Evolutionary conservation across 2,797 vertebrate species (phyloP).

Genomic region (Mormyrus proboscirostris): DNA sequence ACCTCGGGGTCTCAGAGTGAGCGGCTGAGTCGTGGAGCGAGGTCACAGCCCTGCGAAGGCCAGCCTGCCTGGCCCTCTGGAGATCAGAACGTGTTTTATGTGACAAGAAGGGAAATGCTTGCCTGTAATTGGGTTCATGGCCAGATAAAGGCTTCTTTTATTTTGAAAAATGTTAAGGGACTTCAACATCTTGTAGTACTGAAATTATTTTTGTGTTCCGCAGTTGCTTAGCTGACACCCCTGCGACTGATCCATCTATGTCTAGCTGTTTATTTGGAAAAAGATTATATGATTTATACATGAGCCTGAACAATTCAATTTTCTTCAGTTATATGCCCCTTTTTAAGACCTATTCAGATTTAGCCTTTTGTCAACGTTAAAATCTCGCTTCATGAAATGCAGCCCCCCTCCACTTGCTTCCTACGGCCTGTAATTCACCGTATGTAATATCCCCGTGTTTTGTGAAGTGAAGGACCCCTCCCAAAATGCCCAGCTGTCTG

Average conservation of each 20-base stretch:
- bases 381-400: background rate
- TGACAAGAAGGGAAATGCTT: slow-evolving; percentile 1
- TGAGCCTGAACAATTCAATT: background rate
- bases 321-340: background rate
- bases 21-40: background rate
- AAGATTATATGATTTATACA: background rate
- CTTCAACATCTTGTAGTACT: background rate
- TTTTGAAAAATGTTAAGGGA: background rate
- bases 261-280: background rate
- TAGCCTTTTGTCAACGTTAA: background rate
- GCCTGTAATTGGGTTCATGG: background rate
- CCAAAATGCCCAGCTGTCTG: background rate
- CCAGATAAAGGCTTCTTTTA: background rate
- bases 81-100: background rate
- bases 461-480: background rate
- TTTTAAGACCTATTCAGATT: background rate
- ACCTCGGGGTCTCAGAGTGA: background rate
- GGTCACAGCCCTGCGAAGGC: background rate
- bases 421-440: background rate
- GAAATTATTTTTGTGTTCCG: background rate
- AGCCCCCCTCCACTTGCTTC: background rate
- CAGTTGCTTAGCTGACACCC: background rate
- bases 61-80: background rate
- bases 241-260: background rate
- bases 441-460: background rate